Conservation (phyloP, 2,113 vertebrate genomes). For the Pygoscelis adeliae region DNA sequence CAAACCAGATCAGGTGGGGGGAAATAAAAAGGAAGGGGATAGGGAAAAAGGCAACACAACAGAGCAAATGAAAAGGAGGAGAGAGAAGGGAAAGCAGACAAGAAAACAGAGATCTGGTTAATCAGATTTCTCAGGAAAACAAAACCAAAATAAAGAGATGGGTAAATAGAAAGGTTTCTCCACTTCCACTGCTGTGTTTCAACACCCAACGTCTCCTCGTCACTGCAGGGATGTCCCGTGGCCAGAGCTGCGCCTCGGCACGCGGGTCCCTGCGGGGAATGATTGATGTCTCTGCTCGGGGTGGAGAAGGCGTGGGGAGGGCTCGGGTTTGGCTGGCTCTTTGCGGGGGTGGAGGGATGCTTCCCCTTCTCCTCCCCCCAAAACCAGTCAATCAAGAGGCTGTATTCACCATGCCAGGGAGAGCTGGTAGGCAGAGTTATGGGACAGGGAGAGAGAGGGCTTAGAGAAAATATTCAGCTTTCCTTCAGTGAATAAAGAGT, state of each 20-base stretch:
- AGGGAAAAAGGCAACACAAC: neutral
- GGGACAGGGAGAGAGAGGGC: neutral
- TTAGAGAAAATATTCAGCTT: conserved; percentile 12
- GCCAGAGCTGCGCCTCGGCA: neutral
- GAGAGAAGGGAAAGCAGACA: conserved; percentile 70
- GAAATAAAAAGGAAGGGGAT: neutral
- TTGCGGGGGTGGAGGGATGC: neutral
- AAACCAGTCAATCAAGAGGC: neutral
- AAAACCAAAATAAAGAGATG: neutral
- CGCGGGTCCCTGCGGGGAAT: conserved; percentile 68
- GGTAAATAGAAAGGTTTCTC: conserved; percentile 14
- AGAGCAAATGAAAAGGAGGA: conserved; percentile 52
- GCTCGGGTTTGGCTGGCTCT: neutral
- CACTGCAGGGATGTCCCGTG: neutral
- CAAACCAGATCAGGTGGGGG: neutral
- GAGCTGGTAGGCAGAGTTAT: conserved; percentile 38
- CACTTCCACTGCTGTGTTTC: conserved; percentile 12
- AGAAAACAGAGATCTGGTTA: conserved; percentile 89
- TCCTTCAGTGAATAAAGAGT: neutral
- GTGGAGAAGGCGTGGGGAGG: neutral
- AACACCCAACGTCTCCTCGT: neutral
- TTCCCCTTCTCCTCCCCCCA: conserved; percentile 34
- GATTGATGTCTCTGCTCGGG: conserved; percentile 11
- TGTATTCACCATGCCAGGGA: neutral
- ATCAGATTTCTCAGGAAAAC: conserved; percentile 74